Evolutionary conservation across 1,140 invertebrate species (phyloP).

Genomic region (Anastrepha obliqua): DNA sequence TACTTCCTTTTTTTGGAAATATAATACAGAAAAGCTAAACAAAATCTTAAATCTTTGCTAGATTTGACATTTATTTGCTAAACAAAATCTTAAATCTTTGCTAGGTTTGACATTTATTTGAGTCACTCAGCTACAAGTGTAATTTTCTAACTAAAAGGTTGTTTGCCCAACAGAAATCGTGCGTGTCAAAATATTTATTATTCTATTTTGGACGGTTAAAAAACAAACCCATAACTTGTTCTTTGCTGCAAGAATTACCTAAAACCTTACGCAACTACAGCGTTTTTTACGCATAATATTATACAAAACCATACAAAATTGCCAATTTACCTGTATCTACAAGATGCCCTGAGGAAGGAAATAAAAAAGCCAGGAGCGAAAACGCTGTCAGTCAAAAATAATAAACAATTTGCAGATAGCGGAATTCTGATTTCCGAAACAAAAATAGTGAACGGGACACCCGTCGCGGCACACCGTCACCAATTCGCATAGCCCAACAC

Average conservation of each 20-base stretch:
- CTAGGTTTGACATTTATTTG: no score
- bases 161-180: no score
- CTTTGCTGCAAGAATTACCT: background rate
- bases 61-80: no score
- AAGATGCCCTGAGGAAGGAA: background rate
- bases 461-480: conserved; percentile 4
- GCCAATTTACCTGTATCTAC: background rate
- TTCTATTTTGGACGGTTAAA: background rate
- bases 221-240: background rate
- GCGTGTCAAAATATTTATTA: background rate
- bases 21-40: no score
- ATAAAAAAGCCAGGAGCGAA: background rate
- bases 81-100: no score
- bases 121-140: no score
- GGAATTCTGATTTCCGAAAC: conserved; percentile 71
- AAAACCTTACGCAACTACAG: background rate
- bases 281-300: background rate
- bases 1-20: no score
- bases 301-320: background rate
- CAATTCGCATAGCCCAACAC: background rate
- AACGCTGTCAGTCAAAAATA: conserved; percentile 17
- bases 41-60: no score
- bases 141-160: no score
- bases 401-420: conserved; percentile 70
- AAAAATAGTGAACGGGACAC: conserved; percentile 65